Evolutionary conservation across 1,140 invertebrate species (phyloP).

Genomic region (Trichonephila inaurata): DNA sequence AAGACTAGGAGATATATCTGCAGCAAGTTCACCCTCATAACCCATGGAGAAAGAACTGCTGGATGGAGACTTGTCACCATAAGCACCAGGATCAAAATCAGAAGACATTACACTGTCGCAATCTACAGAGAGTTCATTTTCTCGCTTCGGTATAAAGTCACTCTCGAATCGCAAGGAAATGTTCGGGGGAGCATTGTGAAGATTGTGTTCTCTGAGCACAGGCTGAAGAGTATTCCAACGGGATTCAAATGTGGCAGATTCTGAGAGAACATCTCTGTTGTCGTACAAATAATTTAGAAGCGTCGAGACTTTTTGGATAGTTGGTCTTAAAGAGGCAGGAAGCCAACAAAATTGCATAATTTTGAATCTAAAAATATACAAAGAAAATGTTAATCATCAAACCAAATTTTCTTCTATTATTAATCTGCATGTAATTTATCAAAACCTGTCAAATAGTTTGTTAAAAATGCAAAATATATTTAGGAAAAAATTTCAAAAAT

Average conservation of each 20-base stretch:
- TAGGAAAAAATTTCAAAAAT: no score
- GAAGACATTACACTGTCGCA: constrained; percentile 62
- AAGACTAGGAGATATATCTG: constrained; percentile 82
- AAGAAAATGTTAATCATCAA: constrained; percentile 55
- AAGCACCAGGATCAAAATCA: constrained; percentile 44
- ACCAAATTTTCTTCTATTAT: no score
- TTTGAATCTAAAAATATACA: constrained; percentile 83
- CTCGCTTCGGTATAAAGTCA: constrained; percentile 66
- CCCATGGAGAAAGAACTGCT: constrained; percentile 59
- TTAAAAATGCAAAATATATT: no score
- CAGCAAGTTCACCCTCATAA: constrained; percentile 45
- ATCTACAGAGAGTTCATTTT: constrained; percentile 25
- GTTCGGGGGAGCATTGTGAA: not conserved
- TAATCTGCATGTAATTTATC: no score
- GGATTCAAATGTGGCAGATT: constrained; percentile 77
- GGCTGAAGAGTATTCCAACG: constrained; percentile 78
- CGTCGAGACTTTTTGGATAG: constrained; percentile 81
- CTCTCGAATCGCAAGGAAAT: constrained; percentile 67
- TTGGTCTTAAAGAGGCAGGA: constrained; percentile 80
- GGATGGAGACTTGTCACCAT: constrained; percentile 73
- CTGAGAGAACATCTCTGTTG: constrained; percentile 59
- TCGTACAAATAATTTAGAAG: constrained; percentile 83
- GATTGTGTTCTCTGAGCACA: constrained; percentile 59
- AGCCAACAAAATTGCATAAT: constrained; percentile 87
- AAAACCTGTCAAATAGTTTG: no score